Evolutionary conservation across 1,140 invertebrate genomes (phyloP), one percentile per base, ranked within the genome.

Genomic region (Aphelinus certus): DNA sequence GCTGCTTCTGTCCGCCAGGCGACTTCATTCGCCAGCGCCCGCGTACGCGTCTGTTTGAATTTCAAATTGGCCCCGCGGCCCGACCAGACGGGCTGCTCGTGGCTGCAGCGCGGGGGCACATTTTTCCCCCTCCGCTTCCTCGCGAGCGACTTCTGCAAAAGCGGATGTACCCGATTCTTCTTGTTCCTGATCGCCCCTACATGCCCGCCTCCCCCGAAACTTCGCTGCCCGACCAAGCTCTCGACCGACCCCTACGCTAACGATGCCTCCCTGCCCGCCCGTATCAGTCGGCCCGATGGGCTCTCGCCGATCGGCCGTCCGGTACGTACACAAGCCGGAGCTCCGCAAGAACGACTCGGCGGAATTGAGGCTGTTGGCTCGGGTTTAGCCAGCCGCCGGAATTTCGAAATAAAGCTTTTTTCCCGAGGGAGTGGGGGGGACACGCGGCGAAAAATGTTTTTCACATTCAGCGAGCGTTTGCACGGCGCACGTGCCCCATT

Each of bases 31-130:
- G 46, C n/a, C 26, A 48, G 45, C 1, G 45, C 10, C 56, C 61
- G 43, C 10, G 5, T 49, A n/a, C 7, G 42, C 2, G 6, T 71
- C 7, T 63, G 58, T 71, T 71, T 62, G 69, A 71, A 71, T 71
- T 71, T 71, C 69, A 71, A 71, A 71, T 71, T 62, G 58, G 9
- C 7, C 2, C 3, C 10, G 7, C 3, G 43, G n/a, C 9, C 7
- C 64, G 26, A 26, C 26, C 26, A 66, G 53, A 2, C 43, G 61
- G 2, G 10, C 65, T 56, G 48, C 51, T 7, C 48, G 62, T 43
- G 26, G 9, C 65, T 43, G 42, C 53, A 1, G 26, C 42, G 53
- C 4, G 3, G n/a, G 46, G n/a, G 43, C 56, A 3, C 5, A 53
- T 46, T 65, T 46, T 51, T 65, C 63, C 10, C 45, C 5, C 62